Evolutionary conservation across 2,113 vertebrate genomes (phyloP).

Genomic region (Takifugu bimaculatus): DNA sequence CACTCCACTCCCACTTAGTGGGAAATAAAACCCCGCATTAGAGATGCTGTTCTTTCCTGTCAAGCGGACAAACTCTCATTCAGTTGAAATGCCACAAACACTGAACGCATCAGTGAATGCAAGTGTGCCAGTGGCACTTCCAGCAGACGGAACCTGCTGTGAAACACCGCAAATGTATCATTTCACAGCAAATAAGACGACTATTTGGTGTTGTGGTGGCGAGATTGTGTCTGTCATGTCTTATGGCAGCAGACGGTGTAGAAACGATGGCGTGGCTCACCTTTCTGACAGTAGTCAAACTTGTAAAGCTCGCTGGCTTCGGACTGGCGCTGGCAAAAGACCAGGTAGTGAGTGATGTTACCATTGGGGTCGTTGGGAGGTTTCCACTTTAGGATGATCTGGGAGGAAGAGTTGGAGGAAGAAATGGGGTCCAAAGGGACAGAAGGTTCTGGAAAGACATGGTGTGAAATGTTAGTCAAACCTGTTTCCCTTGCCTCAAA

Average conservation of each 20-base stretch:
- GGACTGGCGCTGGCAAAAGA: slow-evolving; percentile 87
- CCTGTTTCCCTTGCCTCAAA: not conserved
- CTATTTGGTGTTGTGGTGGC: too few species aligned
- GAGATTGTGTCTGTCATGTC: too few species aligned
- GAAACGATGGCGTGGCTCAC: slow-evolving; percentile 61
- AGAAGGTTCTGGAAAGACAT: slow-evolving; percentile 78
- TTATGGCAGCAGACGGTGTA: not conserved
- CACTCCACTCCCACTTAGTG: too few species aligned
- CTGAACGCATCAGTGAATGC: too few species aligned
- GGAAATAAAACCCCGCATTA: too few species aligned
- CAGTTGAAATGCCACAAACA: too few species aligned
- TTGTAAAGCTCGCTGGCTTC: slow-evolving; percentile 90
- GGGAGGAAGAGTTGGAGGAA: slow-evolving; percentile 90
- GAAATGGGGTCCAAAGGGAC: slow-evolving; percentile 90
- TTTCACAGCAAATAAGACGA: too few species aligned
- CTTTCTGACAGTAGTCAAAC: slow-evolving; percentile 93
- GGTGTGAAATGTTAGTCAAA: not conserved
- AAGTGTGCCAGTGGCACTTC: too few species aligned
- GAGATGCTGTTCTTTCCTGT: too few species aligned
- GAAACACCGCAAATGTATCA: too few species aligned
- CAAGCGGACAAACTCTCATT: too few species aligned
- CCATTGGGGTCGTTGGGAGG: slow-evolving; percentile 92
- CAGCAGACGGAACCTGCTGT: too few species aligned
- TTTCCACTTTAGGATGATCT: slow-evolving; percentile 96
- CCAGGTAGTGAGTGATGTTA: slow-evolving; percentile 95